Base-by-base conservation (phyloP, 2,113 vertebrate species). In the Epinephelus moara region DNA sequence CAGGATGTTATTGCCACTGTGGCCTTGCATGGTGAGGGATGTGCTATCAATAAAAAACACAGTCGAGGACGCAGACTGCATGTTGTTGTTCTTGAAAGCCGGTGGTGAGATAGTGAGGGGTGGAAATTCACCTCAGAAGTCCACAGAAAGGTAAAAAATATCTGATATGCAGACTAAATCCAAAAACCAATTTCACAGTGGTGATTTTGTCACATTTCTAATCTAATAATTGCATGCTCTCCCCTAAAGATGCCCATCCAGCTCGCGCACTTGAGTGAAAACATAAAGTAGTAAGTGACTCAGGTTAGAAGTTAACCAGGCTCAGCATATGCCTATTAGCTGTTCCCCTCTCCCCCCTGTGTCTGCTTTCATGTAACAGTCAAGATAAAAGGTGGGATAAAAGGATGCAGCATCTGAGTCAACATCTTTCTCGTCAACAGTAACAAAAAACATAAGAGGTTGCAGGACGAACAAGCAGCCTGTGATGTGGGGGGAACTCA, bases 361-460 rank as follows among this genome's bases (percentile, higher is more conserved):
- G 87, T 88, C 89, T 91, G 42, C 82, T 85, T 89, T 92, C 81
- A 88, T 89, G 84, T 91, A 61, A 82, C 77, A 76, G 85, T 80
- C 59, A 61, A 91, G 92, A 93, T 92, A 85, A 90, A 92, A 92
- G 88, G 63, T 85, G 75, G 72, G 86, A 94, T 91, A 85, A 93
- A 90, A 94, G 88, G 76, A 86, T 67, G 83, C 77, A 63, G 81
- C 73, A 76, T 90, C 88, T 89, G 91, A 92, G 88, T 91, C 86
- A 88, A 89, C 93, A 89, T 90, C 85, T 89, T 92, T 70, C 85
- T 85, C 63, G 81, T 92, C 88, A 92, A 90, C 75, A 85, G 69
- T 49, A 77, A 85, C 64, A 88, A 90, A 85, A 90, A 91, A 89
- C 88, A 85, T 91, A 84, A 85, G 81, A 91, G 85, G 91, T 85